Evolutionary conservation across 2,888 invertebrate genomes (phyloP).

Genomic region (Chirona hameri): DNA sequence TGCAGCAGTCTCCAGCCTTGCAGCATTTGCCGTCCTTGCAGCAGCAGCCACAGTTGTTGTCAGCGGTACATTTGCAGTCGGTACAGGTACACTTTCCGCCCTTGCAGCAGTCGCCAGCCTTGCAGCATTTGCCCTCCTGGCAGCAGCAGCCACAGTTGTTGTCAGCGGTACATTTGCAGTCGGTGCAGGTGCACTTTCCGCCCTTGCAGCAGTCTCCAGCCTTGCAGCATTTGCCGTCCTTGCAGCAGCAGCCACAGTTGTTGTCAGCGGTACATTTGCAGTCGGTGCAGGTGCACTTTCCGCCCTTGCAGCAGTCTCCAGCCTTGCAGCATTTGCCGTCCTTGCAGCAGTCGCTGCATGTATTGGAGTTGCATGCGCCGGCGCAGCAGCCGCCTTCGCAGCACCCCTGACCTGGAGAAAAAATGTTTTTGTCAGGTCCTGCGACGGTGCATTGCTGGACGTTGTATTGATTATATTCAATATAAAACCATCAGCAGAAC

Average conservation of each 20-base stretch:
- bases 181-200: neutral
- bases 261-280: neutral
- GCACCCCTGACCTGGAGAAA: too few relatives aligned
- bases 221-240: neutral
- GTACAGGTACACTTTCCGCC: neutral
- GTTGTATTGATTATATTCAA: too few relatives aligned
- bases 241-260: neutral
- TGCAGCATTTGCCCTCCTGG: neutral
- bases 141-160: neutral
- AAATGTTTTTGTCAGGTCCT: too few relatives aligned
- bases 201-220: neutral
- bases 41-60: neutral
- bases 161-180: neutral
- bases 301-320: too few relatives aligned
- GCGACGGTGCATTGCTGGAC: too few relatives aligned
- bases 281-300: neutral
- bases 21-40: neutral
- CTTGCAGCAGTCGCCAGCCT: neutral
- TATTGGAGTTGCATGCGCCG: neutral
- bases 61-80: neutral
- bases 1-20: too few relatives aligned
- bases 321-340: neutral
- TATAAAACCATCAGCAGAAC: too few relatives aligned
- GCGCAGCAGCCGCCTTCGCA: neutral
- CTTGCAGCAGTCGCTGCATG: neutral